Evolutionary conservation across 2,113 vertebrate genomes (phyloP), one percentile per base, ranked within the genome.

Genomic region (Phaethornis superciliosus): DNA sequence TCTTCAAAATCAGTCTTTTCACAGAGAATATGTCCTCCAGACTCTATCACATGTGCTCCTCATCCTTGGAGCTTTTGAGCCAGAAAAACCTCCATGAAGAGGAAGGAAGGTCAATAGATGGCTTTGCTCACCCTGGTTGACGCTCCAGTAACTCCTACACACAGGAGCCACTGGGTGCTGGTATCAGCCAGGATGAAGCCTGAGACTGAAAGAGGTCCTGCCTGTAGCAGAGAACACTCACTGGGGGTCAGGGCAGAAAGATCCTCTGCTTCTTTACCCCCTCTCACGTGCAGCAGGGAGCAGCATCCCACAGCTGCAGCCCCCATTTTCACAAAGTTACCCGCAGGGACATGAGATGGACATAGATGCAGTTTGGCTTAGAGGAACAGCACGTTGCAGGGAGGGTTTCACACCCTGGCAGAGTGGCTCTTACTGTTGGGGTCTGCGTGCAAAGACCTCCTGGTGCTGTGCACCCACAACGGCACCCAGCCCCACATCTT

Each of bases 311-410:
- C 46, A 54, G 74, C 27, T 6, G 7, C 65, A 79, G 27, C 30
- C 47, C 46, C 44, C 4, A 5, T 10, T 27, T 12, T 40, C 52
- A 26, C 33, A 7, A 9, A 51, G 27, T 4, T 22, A 10, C 47
- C 24, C 15, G n/a, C 75, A n/a, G 27, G 62, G 15, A 33, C 15
- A 6, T 9, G 37, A 83, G 67, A 16, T 16, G 71, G 60, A 79
- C 33, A 22, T 42, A 3, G 1, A 67, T n/a, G 72, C 32, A 40
- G 42, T 33, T 32, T 52, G 86, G 63, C 83, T 33, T 47, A 69
- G 85, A 51, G 33, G 63, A 58, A 51, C 0, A 0, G 22, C 40
- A 9, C 1, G 0, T 17, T 49, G 33, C 22, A 37, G 67, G 40
- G 40, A 68, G 14, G 60, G 7, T 46, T 32, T 46, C 74, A 30